Evolutionary conservation across 2,113 vertebrate species (phyloP), one percentile per base, ranked within the genome.

Genomic region (Myotis lucifugus): DNA sequence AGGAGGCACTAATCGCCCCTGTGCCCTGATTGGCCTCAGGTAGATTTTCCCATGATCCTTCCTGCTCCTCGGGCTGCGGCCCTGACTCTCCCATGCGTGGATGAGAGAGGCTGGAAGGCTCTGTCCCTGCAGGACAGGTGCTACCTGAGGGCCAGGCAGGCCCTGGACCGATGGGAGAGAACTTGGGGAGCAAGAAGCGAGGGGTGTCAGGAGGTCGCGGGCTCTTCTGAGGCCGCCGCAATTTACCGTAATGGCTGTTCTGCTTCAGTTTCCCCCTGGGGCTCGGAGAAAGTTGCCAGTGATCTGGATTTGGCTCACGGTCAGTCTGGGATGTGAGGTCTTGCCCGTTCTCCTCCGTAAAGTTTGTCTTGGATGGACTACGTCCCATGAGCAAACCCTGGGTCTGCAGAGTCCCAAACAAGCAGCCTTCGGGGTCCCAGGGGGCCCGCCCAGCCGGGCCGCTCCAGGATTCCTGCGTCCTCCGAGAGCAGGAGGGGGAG

Each of bases 361-460:
- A 96, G 95, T 97, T 97, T 96, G 90, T 97, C 82, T 97, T 97
- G 96, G 97, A 95, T 52, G 72, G 42, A 84, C 85, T 94, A 90
- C 78, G 88, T 95, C 90, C 93, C 95, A 91, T 91, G 95, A 97
- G 92, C 93, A 95, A 96, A 92, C 46, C 64, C 67, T 77, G 69
- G 93, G 85, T 73, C 83, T 83, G 29, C 46, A 84, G 93, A 93
- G 90, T 73, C 90, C 93, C 61, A 72, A 85, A 91, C 88, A 54
- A 88, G 90, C 90, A 90, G 92, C 27, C 92, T 84, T 66, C 76
- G 73, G 69, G 87, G 10, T 96, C 89, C 94, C 93, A 52, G 91
- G n/a, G 84, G 52, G 66, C 79, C 77, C 0, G 40, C 86, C 89
- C 85, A 10, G 10, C 90, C 89, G 34, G 46, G 92, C 93, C 56